Evolutionary conservation across 2,797 vertebrate species (phyloP).

Genomic region (Furcifer pardalis): DNA sequence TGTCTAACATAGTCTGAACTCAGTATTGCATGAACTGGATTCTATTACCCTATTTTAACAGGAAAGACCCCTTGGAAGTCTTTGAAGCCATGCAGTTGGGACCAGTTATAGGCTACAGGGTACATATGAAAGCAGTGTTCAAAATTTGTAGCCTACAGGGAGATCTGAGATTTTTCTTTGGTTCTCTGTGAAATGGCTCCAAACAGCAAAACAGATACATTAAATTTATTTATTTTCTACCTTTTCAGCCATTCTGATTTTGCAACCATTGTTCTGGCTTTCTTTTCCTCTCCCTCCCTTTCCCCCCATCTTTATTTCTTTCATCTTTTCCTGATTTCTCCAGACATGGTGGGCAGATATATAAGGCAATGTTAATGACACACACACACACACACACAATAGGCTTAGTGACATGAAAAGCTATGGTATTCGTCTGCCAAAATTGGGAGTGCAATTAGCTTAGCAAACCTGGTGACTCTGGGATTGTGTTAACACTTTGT

Average conservation of each 20-base stretch:
- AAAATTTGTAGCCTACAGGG: neutral
- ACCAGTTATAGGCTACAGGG: neutral
- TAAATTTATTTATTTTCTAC: neutral
- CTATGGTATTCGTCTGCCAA: neutral
- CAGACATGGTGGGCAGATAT: neutral
- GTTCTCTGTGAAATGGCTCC: slow-evolving; percentile 8
- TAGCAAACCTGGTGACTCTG: neutral
- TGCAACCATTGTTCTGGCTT: neutral
- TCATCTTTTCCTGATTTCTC: neutral
- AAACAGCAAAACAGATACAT: neutral
- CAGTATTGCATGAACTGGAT: neutral
- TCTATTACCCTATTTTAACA: slow-evolving; percentile 24
- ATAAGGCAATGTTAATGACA: neutral
- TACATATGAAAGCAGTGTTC: slow-evolving; percentile 5
- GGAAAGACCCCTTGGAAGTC: slow-evolving; percentile 17
- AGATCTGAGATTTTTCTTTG: neutral
- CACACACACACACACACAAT: no score
- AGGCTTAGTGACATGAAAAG: neutral
- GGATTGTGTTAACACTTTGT: neutral
- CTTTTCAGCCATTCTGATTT: neutral
- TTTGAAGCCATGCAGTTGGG: neutral
- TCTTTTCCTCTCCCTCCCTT: neutral
- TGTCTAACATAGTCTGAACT: slow-evolving; percentile 3
- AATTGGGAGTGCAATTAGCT: neutral
- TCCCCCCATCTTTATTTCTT: neutral